These are phyloP conservation scores for Ostrea denselamellosa DNA, from an alignment of 1,140 invertebrate genomes.

Conservation along the genomic window DNA sequence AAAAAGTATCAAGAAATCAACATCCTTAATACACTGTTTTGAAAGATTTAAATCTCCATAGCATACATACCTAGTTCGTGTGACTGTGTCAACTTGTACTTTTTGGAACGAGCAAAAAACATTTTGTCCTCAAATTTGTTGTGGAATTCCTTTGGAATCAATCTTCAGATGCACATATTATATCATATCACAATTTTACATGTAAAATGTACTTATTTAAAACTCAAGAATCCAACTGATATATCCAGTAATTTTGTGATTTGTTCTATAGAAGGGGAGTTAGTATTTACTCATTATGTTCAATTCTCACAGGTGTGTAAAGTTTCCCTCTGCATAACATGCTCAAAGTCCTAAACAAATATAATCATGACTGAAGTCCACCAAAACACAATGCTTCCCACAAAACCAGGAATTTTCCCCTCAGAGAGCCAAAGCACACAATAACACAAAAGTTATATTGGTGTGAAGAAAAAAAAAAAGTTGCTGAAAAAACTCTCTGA, in stretches of 20 bases:
- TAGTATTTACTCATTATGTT: constrained; percentile 33
- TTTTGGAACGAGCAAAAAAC: constrained; percentile 15
- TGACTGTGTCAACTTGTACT: constrained; percentile 21
- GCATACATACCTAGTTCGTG: constrained; percentile 7
- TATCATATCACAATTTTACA: too few species aligned
- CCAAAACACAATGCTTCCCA: background rate
- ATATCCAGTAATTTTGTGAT: background rate
- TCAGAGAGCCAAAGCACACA: background rate
- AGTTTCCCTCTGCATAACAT: background rate
- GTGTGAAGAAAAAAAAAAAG: background rate
- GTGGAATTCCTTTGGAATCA: background rate
- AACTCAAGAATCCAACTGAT: background rate
- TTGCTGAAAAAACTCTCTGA: background rate
- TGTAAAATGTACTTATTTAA: too few species aligned
- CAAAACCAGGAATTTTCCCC: background rate
- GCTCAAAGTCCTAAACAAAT: background rate
- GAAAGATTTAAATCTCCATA: background rate
- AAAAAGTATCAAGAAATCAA: too few species aligned
- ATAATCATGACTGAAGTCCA: background rate
- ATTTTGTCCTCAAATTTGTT: background rate
- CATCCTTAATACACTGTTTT: background rate
- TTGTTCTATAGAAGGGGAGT: background rate
- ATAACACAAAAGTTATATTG: background rate
- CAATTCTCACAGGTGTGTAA: constrained; percentile 11
- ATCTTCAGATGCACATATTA: background rate